Percentiles rank a stretch among this genome's conserved stretches.
phyloP scores from a whole-genome alignment of 2,113 vertebrate genomes.

The Piliocolobus tephrosceles region DNA sequence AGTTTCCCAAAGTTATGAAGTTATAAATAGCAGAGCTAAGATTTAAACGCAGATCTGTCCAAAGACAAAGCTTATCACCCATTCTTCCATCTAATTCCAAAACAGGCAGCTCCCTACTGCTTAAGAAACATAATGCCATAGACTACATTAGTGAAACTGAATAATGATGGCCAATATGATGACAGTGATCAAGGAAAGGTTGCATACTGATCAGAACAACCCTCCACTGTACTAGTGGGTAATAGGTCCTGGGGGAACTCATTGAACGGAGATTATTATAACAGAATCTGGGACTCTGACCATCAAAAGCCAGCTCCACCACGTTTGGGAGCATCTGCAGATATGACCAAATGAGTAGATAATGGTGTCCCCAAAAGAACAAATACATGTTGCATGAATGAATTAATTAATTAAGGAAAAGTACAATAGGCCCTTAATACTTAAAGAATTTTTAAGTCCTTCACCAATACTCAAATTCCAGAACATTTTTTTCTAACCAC shows the following conservation, averaged over 20 bases:
- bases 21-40: not conserved
- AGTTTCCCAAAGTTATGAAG: not conserved
- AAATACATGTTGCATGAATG: not conserved
- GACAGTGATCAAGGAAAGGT: not conserved
- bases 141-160: not conserved
- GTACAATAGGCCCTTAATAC: not conserved
- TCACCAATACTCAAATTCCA: not conserved
- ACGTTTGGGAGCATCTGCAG: rapidly evolving
- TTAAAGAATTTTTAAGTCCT: not conserved
- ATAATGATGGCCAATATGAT: not conserved
- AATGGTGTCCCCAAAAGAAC: not conserved
- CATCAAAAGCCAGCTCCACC: not conserved
- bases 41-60: not conserved
- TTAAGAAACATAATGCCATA: not conserved
- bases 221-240: not conserved
- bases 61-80: not conserved
- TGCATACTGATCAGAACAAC: rapidly evolving
- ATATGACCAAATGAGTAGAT: not conserved
- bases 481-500: not conserved
- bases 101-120: not conserved
- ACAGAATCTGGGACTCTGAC: not conserved
- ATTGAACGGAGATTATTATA: not conserved
- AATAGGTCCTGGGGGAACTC: not conserved
- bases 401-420: not conserved
- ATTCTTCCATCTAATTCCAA: not conserved